These are phyloP conservation scores for Chunga burmeisteri DNA, from an alignment of 2,113 vertebrate species.

Conservation along the genomic window DNA sequence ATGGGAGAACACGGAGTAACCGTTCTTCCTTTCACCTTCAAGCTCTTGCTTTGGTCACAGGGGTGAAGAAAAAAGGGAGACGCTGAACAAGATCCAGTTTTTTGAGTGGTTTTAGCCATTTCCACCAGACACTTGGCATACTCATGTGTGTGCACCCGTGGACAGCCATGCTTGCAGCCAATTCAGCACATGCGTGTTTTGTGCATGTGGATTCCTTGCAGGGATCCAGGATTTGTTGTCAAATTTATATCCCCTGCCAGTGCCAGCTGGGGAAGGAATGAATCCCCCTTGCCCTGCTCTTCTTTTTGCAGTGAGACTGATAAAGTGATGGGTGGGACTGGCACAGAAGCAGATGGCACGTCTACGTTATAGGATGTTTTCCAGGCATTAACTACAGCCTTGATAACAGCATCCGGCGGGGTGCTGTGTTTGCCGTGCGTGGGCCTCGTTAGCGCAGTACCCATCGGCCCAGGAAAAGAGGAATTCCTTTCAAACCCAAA, in stretches of 20 bases:
- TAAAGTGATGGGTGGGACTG: not conserved
- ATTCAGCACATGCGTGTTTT: not conserved
- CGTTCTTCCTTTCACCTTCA: not conserved
- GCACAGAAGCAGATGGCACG: not conserved
- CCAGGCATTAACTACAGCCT: not conserved
- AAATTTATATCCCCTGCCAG: too few relatives aligned
- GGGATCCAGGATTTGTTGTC: not conserved
- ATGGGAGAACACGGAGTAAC: not conserved
- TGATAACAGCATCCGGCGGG: not conserved
- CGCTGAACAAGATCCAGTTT: not conserved
- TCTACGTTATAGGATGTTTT: not conserved
- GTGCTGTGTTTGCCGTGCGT: not conserved
- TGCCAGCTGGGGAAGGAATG: not conserved
- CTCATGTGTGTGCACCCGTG: too few relatives aligned
- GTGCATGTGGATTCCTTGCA: not conserved
- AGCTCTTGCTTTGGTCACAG: not conserved
- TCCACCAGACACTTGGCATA: not conserved
- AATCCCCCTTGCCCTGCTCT: not conserved
- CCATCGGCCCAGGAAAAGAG: not conserved
- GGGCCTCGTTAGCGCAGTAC: not conserved
- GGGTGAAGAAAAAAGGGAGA: not conserved
- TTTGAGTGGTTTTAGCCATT: not conserved
- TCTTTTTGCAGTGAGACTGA: too few relatives aligned
- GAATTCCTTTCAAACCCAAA: not conserved
- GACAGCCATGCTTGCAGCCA: fast-evolving